Evolutionary conservation across 2,113 vertebrate genomes (phyloP).

Genomic region (Notiomystis cincta): DNA sequence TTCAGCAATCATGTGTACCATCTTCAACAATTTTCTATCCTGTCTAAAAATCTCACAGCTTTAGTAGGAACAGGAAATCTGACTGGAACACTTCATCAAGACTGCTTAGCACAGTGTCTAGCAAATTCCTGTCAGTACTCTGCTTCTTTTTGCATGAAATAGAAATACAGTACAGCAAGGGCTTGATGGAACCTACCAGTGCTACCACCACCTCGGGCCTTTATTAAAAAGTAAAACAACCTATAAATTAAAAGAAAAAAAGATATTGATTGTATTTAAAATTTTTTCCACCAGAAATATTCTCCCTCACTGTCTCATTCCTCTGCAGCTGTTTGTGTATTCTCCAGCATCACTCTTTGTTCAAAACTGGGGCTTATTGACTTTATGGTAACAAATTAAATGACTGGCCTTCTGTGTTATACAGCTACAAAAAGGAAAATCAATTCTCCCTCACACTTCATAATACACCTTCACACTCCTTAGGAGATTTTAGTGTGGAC

Average conservation of each 20-base stretch:
- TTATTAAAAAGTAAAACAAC: neutral
- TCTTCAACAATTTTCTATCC: neutral
- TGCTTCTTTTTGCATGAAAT: neutral
- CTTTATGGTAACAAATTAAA: neutral
- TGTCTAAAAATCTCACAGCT: neutral
- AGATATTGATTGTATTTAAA: neutral
- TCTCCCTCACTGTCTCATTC: neutral
- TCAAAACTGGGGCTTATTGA: neutral
- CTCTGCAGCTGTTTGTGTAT: neutral
- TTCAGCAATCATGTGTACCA: neutral
- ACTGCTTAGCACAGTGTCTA: neutral
- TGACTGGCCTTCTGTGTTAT: neutral
- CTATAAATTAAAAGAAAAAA: neutral
- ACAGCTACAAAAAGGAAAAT: neutral
- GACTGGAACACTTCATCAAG: neutral
- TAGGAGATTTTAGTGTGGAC: neutral
- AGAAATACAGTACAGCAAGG: neutral
- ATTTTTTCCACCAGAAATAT: neutral
- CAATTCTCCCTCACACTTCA: neutral
- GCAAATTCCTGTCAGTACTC: neutral
- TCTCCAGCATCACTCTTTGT: neutral
- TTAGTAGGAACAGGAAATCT: neutral
- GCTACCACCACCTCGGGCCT: neutral
- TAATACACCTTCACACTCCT: neutral
- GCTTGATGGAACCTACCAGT: neutral